Evolutionary conservation across 2,888 invertebrate species (phyloP), one percentile per base, ranked within the genome.

Genomic region (Pasiphila rectangulata): DNA sequence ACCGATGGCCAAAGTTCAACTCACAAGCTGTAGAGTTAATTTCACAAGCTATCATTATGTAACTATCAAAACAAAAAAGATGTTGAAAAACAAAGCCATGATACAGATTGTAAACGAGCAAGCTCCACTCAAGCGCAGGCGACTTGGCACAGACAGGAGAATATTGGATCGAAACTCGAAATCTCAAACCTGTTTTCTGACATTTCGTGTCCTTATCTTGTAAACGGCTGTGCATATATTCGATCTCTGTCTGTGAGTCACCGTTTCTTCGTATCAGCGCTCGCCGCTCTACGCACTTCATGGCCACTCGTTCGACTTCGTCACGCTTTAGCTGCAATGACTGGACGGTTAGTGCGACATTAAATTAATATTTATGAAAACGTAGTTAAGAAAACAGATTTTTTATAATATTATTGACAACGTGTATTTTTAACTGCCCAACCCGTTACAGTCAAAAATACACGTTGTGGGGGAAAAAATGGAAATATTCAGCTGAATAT

Each of bases 111-210:
- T 74, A 71, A 77, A 72, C 79, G 67, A 57, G 61, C 64, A 59
- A 63, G 72, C 71, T 75, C 76, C 72, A 79, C 75, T 83, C 77
- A 69, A 75, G 74, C 79, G 69, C 72, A 76, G 75, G 79, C 71
- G 74, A 75, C 82, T 84, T 73, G 76, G 76, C 73, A 75, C 77
- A 85, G 84, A 79, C 85, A 75, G 80, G 82, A 84, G 86, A 85
- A 76, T 87, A 88, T 87, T 83, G 85, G 81, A 83, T 87, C 80
- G 80, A 83, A 85, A 87, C 85, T 86, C 85, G 88, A 88, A 88
- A 85, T 87, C 80, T 77, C 67, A 76, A 88, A 88, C 86, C 84
- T 81, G 88, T 86, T 87, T 76, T 78, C 70, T 75, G 68, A 64
- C 59, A 66, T 75, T 65, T 66, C 53, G 61, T 69, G 69, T 86